Percentiles rank a stretch among this genome's conserved stretches.
Evolutionary conservation across 2,113 vertebrate genomes (phyloP).

Genomic region (Quiscalus mexicanus): DNA sequence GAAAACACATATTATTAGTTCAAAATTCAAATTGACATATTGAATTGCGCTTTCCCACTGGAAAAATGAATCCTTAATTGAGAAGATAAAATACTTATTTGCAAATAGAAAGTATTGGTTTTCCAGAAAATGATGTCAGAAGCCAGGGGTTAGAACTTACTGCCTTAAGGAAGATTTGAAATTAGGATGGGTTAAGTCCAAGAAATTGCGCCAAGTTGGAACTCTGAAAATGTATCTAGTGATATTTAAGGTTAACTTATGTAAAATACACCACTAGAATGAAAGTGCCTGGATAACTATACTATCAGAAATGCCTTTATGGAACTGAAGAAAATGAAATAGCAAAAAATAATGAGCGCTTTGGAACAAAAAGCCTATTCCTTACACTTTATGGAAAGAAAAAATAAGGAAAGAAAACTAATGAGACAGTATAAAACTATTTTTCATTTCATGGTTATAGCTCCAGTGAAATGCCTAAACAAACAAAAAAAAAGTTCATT

Average conservation of each 20-base stretch:
- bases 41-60: background rate
- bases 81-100: slow-evolving; percentile 4
- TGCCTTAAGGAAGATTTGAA: background rate
- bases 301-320: background rate
- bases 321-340: slow-evolving; percentile 1
- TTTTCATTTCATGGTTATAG: slow-evolving; percentile 52
- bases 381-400: background rate
- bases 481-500: slow-evolving; percentile 47
- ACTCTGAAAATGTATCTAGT: background rate
- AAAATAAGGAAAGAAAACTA: background rate
- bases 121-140: background rate
- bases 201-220: background rate
- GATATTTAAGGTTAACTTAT: background rate
- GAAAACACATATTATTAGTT: background rate
- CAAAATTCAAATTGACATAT: background rate
- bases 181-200: background rate
- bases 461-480: slow-evolving; percentile 26
- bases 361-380: background rate
- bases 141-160: background rate
- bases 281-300: background rate
- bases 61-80: background rate
- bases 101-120: background rate
- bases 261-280: background rate
- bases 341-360: slow-evolving; percentile 14
- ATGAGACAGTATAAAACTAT: background rate